A percentile compares a stretch with the other conserved stretches of the same genome.
These are phyloP conservation scores for Tipula unca DNA, from an alignment of 2,888 invertebrate genomes.

Conservation along the genomic window DNA sequence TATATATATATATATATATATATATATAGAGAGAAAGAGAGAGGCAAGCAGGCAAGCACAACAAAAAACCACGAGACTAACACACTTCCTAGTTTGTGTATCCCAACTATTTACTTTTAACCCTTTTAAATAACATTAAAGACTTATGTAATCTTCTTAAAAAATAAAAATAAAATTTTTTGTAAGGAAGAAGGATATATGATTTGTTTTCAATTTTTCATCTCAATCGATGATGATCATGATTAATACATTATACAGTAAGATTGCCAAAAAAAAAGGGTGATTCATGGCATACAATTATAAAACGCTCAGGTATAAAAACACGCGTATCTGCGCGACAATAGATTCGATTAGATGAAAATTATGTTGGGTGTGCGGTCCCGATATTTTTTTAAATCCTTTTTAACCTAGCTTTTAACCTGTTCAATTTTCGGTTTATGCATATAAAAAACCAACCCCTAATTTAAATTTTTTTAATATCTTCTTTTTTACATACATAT, in stretches of 20 bases:
- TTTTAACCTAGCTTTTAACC: background rate
- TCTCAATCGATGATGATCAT: background rate
- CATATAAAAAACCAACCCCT: background rate
- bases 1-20: background rate
- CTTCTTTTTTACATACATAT: background rate
- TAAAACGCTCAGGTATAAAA: background rate
- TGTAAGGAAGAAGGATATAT: background rate
- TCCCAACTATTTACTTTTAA: slow-evolving; percentile 1
- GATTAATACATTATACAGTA: background rate
- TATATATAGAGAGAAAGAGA: no score
- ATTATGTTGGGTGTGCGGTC: background rate
- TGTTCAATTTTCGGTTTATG: background rate
- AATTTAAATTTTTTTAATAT: background rate
- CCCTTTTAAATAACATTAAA: background rate
- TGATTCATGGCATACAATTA: background rate
- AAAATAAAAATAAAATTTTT: no score
- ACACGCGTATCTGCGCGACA: background rate
- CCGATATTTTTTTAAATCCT: background rate
- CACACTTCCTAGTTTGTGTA: slow-evolving; percentile 19
- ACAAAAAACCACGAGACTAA: slow-evolving; percentile 21
- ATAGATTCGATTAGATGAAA: background rate
- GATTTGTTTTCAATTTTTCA: background rate
- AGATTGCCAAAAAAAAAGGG: background rate
- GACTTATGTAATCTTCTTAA: background rate
- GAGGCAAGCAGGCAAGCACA: background rate